Evolutionary conservation across 1,140 invertebrate species (phyloP).

Genomic region (Popillia japonica): DNA sequence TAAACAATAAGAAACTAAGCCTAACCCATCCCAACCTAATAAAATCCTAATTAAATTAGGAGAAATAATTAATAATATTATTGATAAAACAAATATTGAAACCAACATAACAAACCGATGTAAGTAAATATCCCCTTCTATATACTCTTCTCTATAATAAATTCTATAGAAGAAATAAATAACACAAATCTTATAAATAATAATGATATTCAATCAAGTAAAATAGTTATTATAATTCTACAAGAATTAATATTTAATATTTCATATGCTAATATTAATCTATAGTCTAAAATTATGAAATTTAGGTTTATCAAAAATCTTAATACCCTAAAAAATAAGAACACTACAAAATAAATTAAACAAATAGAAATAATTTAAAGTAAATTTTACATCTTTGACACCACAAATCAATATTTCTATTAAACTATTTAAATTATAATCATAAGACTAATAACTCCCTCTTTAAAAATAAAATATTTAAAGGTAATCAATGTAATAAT

Average conservation of each 20-base stretch:
- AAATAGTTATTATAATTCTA: slow-evolving; percentile 63
- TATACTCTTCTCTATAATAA: slow-evolving; percentile 69
- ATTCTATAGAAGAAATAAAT: slow-evolving; percentile 71
- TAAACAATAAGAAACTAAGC: no score
- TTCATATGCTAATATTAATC: slow-evolving; percentile 64
- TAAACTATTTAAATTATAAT: slow-evolving; percentile 69
- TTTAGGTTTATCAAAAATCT: slow-evolving; percentile 59
- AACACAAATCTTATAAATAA: slow-evolving; percentile 67
- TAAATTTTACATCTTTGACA: slow-evolving; percentile 63
- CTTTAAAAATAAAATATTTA: slow-evolving; percentile 68
- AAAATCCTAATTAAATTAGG: no score
- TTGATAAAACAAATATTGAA: no score
- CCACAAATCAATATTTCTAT: slow-evolving; percentile 70
- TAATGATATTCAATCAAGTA: slow-evolving; percentile 68
- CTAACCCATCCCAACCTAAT: no score
- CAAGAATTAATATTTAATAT: slow-evolving; percentile 62
- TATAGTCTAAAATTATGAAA: slow-evolving; percentile 62
- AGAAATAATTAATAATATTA: no score
- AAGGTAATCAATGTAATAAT: slow-evolving; percentile 68
- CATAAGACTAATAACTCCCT: slow-evolving; percentile 62
- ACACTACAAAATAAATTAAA: slow-evolving; percentile 67
- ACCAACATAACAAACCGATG: slow-evolving; percentile 45
- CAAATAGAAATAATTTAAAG: slow-evolving; percentile 66
- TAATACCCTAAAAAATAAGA: slow-evolving; percentile 58
- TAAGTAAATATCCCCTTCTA: slow-evolving; percentile 58